A percentile compares a stretch with the other conserved stretches of the same genome.
These are phyloP conservation scores for Spea multiplicata DNA, from an alignment of 2,113 vertebrate species.

Conservation along the genomic window DNA sequence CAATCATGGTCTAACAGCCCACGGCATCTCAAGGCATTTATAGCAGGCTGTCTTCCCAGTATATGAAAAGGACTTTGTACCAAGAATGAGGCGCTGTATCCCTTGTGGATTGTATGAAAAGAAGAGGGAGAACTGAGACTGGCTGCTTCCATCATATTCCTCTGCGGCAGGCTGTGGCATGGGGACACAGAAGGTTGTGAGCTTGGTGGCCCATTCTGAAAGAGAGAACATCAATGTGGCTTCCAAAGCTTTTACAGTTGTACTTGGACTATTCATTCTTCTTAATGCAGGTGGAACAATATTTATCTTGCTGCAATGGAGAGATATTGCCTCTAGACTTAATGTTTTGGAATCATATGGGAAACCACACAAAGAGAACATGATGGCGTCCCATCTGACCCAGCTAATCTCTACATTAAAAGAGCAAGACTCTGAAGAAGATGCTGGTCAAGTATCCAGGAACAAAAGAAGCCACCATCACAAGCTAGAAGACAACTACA, in stretches of 20 bases:
- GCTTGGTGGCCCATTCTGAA: slow-evolving; percentile 28
- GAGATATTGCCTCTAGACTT: slow-evolving; percentile 66
- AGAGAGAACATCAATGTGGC: slow-evolving; percentile 21
- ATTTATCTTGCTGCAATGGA: slow-evolving; percentile 77
- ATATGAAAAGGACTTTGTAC: slow-evolving; percentile 36
- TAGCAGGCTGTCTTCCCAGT: slow-evolving; percentile 12
- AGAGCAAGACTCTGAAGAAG: slow-evolving; percentile 22
- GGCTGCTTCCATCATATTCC: not conserved
- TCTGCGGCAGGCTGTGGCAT: not conserved
- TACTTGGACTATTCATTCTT: slow-evolving; percentile 66
- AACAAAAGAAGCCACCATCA: slow-evolving; percentile 75
- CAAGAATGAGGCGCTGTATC: slow-evolving; percentile 15
- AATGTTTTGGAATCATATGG: slow-evolving; percentile 60
- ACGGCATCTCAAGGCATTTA: slow-evolving; percentile 55
- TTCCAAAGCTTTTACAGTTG: slow-evolving; percentile 66
- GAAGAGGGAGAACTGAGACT: not conserved
- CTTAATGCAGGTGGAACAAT: slow-evolving; percentile 79
- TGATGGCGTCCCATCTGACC: not conserved
- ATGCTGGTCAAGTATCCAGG: slow-evolving; percentile 61
- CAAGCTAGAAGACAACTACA: slow-evolving; percentile 54
- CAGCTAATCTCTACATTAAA: slow-evolving; percentile 14
- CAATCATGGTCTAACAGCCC: slow-evolving; percentile 60
- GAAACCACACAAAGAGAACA: slow-evolving; percentile 26
- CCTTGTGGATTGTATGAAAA: slow-evolving; percentile 13
- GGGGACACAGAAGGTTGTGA: slow-evolving; percentile 46